These are phyloP conservation scores for Hartigia nigra DNA, from an alignment of 2,888 invertebrate species.

Conservation along the genomic window DNA sequence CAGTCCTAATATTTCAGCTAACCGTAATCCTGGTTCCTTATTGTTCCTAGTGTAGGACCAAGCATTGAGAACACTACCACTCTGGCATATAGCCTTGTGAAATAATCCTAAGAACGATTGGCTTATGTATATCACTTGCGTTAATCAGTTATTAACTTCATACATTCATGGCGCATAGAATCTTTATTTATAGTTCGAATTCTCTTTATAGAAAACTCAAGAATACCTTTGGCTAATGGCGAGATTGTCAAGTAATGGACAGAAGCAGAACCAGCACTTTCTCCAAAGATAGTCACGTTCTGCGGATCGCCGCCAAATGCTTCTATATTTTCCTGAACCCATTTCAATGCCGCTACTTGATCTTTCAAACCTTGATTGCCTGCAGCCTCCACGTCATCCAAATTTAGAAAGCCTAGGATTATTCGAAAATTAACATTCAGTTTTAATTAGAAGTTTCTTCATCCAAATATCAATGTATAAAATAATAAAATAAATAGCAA, in stretches of 20 bases:
- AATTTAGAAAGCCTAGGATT: slow-evolving; percentile 33
- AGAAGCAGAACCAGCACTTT: slow-evolving; percentile 42
- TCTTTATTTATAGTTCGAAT: no score
- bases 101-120: slow-evolving; percentile 45
- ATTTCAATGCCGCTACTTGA: slow-evolving; percentile 45
- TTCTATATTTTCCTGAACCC: slow-evolving; percentile 51
- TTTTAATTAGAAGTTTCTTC: background rate
- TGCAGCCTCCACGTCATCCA: slow-evolving; percentile 39
- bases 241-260: slow-evolving; percentile 34
- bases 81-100: slow-evolving; percentile 56
- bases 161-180: no score
- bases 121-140: background rate
- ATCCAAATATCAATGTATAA: background rate
- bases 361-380: slow-evolving; percentile 58
- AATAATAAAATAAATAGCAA: no score
- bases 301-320: slow-evolving; percentile 50
- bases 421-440: background rate
- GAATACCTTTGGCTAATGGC: slow-evolving; percentile 31
- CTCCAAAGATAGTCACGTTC: slow-evolving; percentile 53
- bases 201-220: no score
- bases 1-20: slow-evolving; percentile 37
- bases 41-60: slow-evolving; percentile 34
- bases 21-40: background rate
- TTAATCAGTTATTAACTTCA: background rate
- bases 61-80: slow-evolving; percentile 44